Conservation (phyloP, 1,140 invertebrate genomes). For the Euschistus heros region DNA sequence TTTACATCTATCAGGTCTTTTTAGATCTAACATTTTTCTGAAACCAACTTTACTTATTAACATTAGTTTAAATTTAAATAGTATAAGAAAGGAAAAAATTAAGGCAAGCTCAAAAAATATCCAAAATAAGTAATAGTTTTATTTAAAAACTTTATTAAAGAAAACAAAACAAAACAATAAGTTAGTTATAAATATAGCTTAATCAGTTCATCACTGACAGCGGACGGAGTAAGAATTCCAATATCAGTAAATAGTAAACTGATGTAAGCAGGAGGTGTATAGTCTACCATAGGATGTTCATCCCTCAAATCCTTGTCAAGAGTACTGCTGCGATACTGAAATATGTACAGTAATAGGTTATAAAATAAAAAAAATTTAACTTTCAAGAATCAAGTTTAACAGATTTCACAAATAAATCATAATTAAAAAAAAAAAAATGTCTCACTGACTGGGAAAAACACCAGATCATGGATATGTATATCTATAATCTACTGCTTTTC, state of each 20-base stretch:
- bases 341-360: slow-evolving; percentile 12
- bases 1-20: too few species aligned
- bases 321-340: slow-evolving; percentile 56
- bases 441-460: background rate
- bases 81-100: background rate
- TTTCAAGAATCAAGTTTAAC: background rate
- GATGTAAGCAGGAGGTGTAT: slow-evolving; percentile 88
- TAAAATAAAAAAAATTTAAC: background rate
- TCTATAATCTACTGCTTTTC: too few species aligned
- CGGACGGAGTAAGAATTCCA: slow-evolving; percentile 88
- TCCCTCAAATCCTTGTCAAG: slow-evolving; percentile 49
- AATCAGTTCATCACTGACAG: slow-evolving; percentile 93
- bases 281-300: slow-evolving; percentile 85
- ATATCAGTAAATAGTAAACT: slow-evolving; percentile 90
- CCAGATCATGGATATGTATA: too few species aligned
- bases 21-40: too few species aligned
- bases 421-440: background rate
- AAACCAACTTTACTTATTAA: too few species aligned
- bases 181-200: slow-evolving; percentile 74
- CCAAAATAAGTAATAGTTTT: background rate
- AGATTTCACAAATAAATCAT: background rate
- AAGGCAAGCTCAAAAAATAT: background rate
- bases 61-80: too few species aligned
- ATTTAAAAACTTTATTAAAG: background rate
- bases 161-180: background rate